phyloP scores from a whole-genome alignment of 2,888 invertebrate genomes.

The Thysanoteuthis rhombus region DNA sequence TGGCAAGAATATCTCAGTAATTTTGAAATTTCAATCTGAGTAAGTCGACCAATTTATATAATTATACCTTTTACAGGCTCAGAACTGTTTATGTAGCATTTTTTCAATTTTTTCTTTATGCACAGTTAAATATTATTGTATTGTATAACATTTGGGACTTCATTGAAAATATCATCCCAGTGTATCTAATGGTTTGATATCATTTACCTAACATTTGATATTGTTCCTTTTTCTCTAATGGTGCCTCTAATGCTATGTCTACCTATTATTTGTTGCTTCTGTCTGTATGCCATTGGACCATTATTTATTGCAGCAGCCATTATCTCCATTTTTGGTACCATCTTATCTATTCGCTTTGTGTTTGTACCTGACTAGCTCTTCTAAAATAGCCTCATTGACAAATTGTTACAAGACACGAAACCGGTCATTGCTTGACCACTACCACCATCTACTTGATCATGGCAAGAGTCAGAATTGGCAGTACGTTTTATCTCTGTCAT shows the following conservation, averaged over 20 bases:
- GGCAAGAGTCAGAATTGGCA: too few relatives aligned
- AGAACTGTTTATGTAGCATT: too few relatives aligned
- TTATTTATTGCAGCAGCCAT: not conserved
- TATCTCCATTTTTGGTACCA: not conserved
- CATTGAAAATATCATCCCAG: not conserved
- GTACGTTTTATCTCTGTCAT: too few relatives aligned
- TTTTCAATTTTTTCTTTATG: too few relatives aligned
- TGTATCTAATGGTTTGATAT: not conserved
- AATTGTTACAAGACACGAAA: not conserved
- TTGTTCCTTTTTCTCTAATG: not conserved
- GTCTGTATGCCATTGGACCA: not conserved
- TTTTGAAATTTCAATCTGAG: too few relatives aligned
- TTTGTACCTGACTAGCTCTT: not conserved
- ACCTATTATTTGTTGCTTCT: not conserved
- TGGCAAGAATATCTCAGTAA: too few relatives aligned
- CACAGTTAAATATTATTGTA: not conserved
- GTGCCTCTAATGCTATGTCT: not conserved
- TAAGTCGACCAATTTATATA: too few relatives aligned
- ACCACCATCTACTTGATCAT: not conserved
- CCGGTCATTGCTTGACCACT: not conserved
- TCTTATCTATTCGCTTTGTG: not conserved
- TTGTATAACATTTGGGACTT: not conserved
- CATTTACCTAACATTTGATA: not conserved
- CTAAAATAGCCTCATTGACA: not conserved
- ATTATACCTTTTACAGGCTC: too few relatives aligned